Base-by-base conservation (phyloP, 2,888 invertebrate genomes). In the Diarsia rubi region DNA sequence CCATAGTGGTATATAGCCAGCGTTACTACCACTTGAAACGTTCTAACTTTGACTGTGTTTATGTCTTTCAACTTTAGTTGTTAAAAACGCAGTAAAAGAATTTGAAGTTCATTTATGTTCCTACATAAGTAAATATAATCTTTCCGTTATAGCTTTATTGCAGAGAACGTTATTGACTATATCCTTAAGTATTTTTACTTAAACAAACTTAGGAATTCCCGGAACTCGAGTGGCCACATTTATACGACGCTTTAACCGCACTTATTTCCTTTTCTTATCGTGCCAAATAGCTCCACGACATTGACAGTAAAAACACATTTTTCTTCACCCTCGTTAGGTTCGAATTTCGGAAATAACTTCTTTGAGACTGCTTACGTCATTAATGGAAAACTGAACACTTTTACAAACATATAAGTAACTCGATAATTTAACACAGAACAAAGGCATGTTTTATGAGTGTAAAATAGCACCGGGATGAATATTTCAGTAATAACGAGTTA, bases 261-360 rank as follows among this genome's bases (percentile, higher is more conserved):
- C 68, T 78, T 80, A 69, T 77, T 82, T 75, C 69, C 67, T 78
- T 86, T 86, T 85, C 79, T 85, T 82, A 82, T 82, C 79, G 78
- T 78, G 81, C 73, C 76, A 79, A 81, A 70, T 81, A 78, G 69
- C 70, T 75, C 77, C 57, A 65, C 78, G 75, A 79, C 69, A 70
- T 75, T 83, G 73, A 70, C 78, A 78, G 74, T 79, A 79, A 81
- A 80, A 85, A 82, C 75, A 81, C 67, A 82, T 82, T 82, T 83
- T 82, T 74, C 69, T 68, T 76, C 72, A 79, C 72, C 85, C 78
- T 85, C 73, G 79, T 76, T 78, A 77, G 75, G 62, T 66, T 83
- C 78, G 85, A 86, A 85, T 85, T 86, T 86, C 85, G 67, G 78
- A 84, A 85, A 86, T 86, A 84, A 75, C 78, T 83, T 81, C 79